Conservation (phyloP, 2,113 vertebrate species). For the Arothron firmamentum region DNA sequence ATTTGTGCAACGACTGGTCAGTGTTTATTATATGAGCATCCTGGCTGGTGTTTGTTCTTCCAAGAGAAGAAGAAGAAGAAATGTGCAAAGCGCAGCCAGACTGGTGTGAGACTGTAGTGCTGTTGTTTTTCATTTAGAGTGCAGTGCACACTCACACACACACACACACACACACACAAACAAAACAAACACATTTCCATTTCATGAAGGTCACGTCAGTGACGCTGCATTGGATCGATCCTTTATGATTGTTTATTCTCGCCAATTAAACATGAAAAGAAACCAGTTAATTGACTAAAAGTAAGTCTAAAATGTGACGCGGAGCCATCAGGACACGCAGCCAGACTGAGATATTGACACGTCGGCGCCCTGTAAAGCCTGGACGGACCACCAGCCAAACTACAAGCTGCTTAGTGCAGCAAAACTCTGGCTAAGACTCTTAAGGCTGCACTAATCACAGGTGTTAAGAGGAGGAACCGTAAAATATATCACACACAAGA, state of each 20-base stretch:
- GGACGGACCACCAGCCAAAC: slow-evolving; percentile 27
- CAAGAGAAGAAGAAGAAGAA: slow-evolving; percentile 1
- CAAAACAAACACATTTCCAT: slow-evolving; percentile 28
- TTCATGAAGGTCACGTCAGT: slow-evolving; percentile 11
- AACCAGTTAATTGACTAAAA: too few relatives aligned
- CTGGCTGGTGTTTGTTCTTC: background rate
- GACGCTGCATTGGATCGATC: background rate
- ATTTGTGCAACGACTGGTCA: slow-evolving; percentile 17
- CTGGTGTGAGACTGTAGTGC: slow-evolving; percentile 20
- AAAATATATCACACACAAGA: slow-evolving; percentile 40
- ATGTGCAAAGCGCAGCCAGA: slow-evolving; percentile 24
- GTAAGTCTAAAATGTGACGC: too few relatives aligned
- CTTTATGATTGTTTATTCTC: slow-evolving; percentile 2
- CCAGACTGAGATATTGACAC: slow-evolving; percentile 53
- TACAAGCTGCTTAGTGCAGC: slow-evolving; percentile 65
- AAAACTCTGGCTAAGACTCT: slow-evolving; percentile 56
- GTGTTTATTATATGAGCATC: background rate
- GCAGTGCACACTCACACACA: slow-evolving; percentile 22
- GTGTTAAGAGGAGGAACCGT: slow-evolving; percentile 43
- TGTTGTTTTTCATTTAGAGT: slow-evolving; percentile 3
- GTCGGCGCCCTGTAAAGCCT: slow-evolving; percentile 41
- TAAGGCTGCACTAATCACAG: slow-evolving; percentile 70
- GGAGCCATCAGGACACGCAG: slow-evolving; percentile 16
- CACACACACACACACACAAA: slow-evolving; percentile 6
- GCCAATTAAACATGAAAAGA: too few relatives aligned